Percentiles rank a stretch among this genome's conserved stretches.
phyloP scores from a whole-genome alignment of 2,113 vertebrate species.

The Corythoichthys intestinalis region DNA sequence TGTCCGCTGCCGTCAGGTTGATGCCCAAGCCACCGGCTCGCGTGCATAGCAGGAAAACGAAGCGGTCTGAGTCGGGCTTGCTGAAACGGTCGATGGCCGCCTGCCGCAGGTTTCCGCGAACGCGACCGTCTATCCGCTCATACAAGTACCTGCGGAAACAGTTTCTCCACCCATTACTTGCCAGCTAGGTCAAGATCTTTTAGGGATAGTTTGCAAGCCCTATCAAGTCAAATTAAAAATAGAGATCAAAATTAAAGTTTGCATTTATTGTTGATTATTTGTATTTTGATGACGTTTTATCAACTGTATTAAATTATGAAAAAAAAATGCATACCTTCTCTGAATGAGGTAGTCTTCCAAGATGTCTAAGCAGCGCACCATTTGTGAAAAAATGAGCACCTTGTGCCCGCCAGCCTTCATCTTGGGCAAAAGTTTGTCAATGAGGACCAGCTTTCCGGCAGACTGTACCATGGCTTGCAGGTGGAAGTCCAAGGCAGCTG shows the following conservation, averaged over 20 bases:
- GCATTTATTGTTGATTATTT: too few relatives aligned
- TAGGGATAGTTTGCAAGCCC: neutral
- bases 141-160: slow-evolving; percentile 84
- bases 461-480: slow-evolving; percentile 99
- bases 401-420: slow-evolving; percentile 99
- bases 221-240: neutral
- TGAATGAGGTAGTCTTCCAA: slow-evolving; percentile 99
- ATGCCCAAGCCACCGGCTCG: slow-evolving; percentile 95
- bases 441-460: slow-evolving; percentile 95
- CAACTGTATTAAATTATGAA: too few relatives aligned
- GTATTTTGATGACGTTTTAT: too few relatives aligned
- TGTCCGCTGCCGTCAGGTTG: slow-evolving; percentile 96
- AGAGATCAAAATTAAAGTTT: too few relatives aligned
- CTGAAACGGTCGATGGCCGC: slow-evolving; percentile 98
- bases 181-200: neutral
- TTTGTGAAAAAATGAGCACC: slow-evolving; percentile 98
- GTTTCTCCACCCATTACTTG: neutral
- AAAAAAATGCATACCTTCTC: slow-evolving; percentile 78
- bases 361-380: slow-evolving; percentile 98
- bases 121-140: slow-evolving; percentile 93
- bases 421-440: slow-evolving; percentile 97
- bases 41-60: slow-evolving; percentile 96
- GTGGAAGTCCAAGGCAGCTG: slow-evolving; percentile 86
- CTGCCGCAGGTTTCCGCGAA: slow-evolving; percentile 92
- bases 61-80: slow-evolving; percentile 95